phyloP scores from a whole-genome alignment of 2,113 vertebrate species.

The Chroicocephalus ridibundus region DNA sequence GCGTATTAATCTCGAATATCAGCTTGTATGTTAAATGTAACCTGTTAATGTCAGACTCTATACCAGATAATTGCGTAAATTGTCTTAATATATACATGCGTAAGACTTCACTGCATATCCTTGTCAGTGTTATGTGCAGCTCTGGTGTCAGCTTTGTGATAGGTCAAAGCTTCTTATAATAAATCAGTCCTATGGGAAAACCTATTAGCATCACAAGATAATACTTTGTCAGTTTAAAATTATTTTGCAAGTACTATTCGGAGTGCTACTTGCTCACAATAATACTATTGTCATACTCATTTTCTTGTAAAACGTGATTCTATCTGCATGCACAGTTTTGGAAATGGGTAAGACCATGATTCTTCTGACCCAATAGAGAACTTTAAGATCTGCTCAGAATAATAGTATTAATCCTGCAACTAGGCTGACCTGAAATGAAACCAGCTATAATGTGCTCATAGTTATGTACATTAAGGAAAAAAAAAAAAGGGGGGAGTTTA shows the following conservation, averaged over 20 bases:
- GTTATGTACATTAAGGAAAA: background rate
- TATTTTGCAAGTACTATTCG: background rate
- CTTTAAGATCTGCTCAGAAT: background rate
- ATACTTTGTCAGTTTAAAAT: background rate
- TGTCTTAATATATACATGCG: background rate
- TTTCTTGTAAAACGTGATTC: background rate
- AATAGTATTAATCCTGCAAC: background rate
- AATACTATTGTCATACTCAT: background rate
- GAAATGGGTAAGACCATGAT: background rate
- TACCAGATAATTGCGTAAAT: background rate
- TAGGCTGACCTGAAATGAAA: background rate
- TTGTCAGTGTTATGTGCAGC: background rate
- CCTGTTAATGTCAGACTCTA: background rate
- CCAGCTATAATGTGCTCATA: background rate
- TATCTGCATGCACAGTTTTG: background rate
- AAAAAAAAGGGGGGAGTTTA: background rate
- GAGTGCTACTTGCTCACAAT: background rate
- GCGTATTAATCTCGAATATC: background rate
- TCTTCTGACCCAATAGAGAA: background rate
- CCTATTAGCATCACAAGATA: background rate
- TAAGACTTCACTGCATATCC: background rate
- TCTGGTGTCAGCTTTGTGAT: background rate
- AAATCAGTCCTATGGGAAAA: background rate
- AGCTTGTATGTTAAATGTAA: background rate
- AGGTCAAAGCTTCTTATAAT: background rate